A percentile compares a stretch with the other conserved stretches of the same genome.
Evolutionary conservation across 2,113 vertebrate genomes (phyloP).

Genomic region (Calonectris borealis): DNA sequence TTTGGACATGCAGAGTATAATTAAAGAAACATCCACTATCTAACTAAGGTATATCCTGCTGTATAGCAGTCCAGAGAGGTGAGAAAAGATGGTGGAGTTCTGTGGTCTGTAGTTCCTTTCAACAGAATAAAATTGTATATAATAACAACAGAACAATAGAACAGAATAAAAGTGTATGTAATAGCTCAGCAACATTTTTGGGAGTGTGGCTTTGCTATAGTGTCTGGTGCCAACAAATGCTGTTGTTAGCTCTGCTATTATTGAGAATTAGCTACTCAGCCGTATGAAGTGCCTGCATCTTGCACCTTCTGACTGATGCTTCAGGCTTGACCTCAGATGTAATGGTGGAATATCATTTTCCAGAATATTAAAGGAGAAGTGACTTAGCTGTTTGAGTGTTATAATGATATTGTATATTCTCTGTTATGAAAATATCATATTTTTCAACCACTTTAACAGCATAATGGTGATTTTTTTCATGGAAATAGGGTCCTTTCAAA

Average conservation of each 20-base stretch:
- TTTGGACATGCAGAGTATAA: neutral
- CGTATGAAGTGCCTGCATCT: neutral
- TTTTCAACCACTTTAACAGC: neutral
- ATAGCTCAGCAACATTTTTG: neutral
- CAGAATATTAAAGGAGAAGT: neutral
- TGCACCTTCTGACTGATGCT: neutral
- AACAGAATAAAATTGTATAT: neutral
- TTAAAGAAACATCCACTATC: neutral
- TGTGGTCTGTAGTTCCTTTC: neutral
- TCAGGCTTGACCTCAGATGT: neutral
- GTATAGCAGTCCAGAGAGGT: neutral
- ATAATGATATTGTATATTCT: slow-evolving; percentile 15
- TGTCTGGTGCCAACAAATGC: neutral
- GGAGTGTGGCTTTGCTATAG: neutral
- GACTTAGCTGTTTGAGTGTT: neutral
- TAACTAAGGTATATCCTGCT: neutral
- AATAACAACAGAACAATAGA: neutral
- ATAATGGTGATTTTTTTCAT: neutral
- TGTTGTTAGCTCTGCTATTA: neutral
- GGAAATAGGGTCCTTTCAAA: neutral
- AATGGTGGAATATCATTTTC: neutral
- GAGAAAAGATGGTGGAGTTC: neutral
- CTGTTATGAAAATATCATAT: slow-evolving; percentile 7
- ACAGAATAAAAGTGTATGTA: neutral
- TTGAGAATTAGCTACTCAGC: neutral